Percentiles rank a stretch among this genome's conserved stretches.
These are phyloP conservation scores for Therioaphis trifolii DNA, from an alignment of 2,888 invertebrate genomes.

Conservation along the genomic window DNA sequence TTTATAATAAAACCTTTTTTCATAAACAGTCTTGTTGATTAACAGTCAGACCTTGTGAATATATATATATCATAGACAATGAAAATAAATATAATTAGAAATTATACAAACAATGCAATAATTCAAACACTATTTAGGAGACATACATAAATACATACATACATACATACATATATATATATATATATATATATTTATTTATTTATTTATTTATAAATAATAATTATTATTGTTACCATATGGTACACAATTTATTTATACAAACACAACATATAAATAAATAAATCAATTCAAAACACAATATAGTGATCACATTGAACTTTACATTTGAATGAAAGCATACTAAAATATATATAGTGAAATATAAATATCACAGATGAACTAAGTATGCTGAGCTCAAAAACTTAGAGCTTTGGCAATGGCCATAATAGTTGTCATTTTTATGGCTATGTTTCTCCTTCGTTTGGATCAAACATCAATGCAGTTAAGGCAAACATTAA, in stretches of 20 bases:
- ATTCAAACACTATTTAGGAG: too few species aligned
- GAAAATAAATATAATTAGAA: too few species aligned
- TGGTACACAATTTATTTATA: slow-evolving; percentile 8
- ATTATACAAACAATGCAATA: too few species aligned
- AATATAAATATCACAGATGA: slow-evolving; percentile 56
- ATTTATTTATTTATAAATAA: too few species aligned
- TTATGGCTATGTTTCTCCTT: slow-evolving; percentile 39
- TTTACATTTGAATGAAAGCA: slow-evolving; percentile 38
- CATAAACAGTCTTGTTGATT: too few species aligned
- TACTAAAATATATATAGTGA: slow-evolving; percentile 39
- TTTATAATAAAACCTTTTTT: too few species aligned
- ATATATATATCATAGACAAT: too few species aligned
- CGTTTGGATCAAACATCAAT: slow-evolving; percentile 81
- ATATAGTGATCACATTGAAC: slow-evolving; percentile 1
- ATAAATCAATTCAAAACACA: slow-evolving; percentile 34
- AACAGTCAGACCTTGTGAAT: too few species aligned
- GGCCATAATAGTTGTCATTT: slow-evolving; percentile 28
- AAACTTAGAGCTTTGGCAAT: slow-evolving; percentile 40
- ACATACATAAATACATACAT: too few species aligned
- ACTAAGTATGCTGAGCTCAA: slow-evolving; percentile 51
- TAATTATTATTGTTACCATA: background rate
- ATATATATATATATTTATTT: too few species aligned
- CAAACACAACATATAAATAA: slow-evolving; percentile 24
- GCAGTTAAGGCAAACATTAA: slow-evolving; percentile 93
- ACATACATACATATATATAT: too few species aligned